A percentile compares a stretch with the other conserved stretches of the same genome.
These are phyloP conservation scores for Polietes domitor DNA, from an alignment of 2,888 invertebrate genomes.

Conservation along the genomic window DNA sequence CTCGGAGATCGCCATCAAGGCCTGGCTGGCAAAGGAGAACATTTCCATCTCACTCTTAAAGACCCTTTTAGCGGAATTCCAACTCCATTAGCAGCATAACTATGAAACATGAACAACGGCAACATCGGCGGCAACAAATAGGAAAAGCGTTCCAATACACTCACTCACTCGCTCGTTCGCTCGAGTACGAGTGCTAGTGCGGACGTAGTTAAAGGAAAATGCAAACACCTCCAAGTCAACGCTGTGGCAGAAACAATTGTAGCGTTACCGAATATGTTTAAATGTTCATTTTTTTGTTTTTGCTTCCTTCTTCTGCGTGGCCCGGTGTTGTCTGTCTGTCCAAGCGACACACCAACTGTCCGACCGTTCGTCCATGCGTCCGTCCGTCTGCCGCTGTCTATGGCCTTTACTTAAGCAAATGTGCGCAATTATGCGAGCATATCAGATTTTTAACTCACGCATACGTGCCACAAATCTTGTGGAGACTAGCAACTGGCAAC, in stretches of 20 bases:
- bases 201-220: slow-evolving; percentile 22
- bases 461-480: slow-evolving; percentile 60
- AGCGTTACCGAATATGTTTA: slow-evolving; percentile 43
- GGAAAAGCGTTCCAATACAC: too few relatives aligned
- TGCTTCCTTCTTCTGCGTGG: not conserved
- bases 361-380: not conserved
- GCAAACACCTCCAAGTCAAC: slow-evolving; percentile 24
- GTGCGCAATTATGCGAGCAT: slow-evolving; percentile 69
- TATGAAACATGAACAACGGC: slow-evolving; percentile 21
- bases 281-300: slow-evolving; percentile 37
- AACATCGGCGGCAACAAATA: not conserved
- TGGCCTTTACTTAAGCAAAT: slow-evolving; percentile 64
- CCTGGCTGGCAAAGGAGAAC: slow-evolving; percentile 30
- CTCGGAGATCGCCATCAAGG: slow-evolving; percentile 26
- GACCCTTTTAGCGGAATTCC: slow-evolving; percentile 39
- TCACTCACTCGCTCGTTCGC: too few relatives aligned
- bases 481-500: not conserved
- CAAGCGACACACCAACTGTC: not conserved
- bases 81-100: slow-evolving; percentile 31
- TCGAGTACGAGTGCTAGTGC: not conserved
- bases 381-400: slow-evolving; percentile 27
- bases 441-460: slow-evolving; percentile 72
- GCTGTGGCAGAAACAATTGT: slow-evolving; percentile 36
- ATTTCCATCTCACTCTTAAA: slow-evolving; percentile 28
- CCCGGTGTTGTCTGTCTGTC: not conserved